phyloP scores from a whole-genome alignment of 2,113 vertebrate genomes.

The Calyptommatus sinebrachiatus region DNA sequence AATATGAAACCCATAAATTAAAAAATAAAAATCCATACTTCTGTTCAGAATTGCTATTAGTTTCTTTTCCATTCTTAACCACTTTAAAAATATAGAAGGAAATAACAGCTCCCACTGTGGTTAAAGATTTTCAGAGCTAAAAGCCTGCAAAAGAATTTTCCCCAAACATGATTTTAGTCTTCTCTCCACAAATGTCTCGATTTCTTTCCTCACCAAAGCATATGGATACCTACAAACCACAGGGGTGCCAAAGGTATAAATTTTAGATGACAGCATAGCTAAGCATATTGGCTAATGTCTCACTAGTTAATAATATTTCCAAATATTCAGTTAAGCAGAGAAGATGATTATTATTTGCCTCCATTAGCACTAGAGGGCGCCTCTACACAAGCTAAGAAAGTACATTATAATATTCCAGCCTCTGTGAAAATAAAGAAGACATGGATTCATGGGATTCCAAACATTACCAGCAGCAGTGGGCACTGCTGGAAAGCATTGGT shows the following conservation, averaged over 20 bases:
- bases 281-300: neutral
- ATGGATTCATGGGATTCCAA: no score
- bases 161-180: neutral
- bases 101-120: no score
- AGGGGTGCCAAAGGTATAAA: neutral
- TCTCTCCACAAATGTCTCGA: neutral
- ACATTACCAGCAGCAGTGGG: no score
- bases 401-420: rapidly evolving
- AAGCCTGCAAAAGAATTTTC: no score
- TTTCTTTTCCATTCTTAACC: no score
- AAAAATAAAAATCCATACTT: neutral
- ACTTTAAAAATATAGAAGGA: no score
- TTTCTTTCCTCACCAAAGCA: neutral
- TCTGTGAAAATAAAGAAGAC: neutral
- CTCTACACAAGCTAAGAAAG: neutral
- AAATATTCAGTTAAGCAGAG: neutral
- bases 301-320: neutral
- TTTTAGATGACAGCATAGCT: neutral
- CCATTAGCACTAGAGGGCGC: constrained; percentile 49
- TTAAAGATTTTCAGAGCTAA: no score
- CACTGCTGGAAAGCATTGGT: no score
- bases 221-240: neutral
- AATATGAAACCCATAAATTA: neutral
- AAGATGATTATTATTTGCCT: neutral
- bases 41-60: neutral